Conservation (phyloP, 2,797 vertebrate genomes). For the Naso thynnoides region DNA sequence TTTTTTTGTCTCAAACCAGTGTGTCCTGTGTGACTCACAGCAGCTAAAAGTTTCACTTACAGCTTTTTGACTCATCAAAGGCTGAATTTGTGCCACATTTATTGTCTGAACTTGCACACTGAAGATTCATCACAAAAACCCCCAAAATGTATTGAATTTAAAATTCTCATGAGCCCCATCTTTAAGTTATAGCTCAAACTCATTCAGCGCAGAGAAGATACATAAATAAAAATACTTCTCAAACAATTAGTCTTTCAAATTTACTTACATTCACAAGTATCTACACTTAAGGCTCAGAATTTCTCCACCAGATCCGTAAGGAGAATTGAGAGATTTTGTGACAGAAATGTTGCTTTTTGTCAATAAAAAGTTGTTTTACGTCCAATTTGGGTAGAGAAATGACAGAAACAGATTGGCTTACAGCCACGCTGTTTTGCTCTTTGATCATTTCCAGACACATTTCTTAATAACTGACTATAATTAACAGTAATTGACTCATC, state of each 20-base stretch:
- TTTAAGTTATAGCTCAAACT: not conserved
- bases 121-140: not conserved
- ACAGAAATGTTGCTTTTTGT: not conserved
- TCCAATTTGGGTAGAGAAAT: not conserved
- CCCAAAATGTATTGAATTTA: not conserved
- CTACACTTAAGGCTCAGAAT: too few relatives aligned
- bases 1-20: conserved; percentile 23
- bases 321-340: not conserved
- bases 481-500: too few relatives aligned
- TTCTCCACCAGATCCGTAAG: not conserved
- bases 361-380: not conserved
- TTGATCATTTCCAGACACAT: conserved; percentile 12
- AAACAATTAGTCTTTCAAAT: not conserved
- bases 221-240: not conserved
- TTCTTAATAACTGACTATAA: not conserved
- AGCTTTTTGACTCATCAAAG: conserved; percentile 48
- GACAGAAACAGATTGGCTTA: not conserved
- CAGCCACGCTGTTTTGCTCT: not conserved
- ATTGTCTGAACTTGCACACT: conserved; percentile 16
- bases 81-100: conserved; percentile 28
- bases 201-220: not conserved
- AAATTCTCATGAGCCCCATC: conserved; percentile 10
- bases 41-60: conserved; percentile 27
- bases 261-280: not conserved
- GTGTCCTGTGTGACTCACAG: conserved; percentile 48